Base-by-base conservation (phyloP, 2,888 invertebrate species). In the Mechanitis messenoides region DNA sequence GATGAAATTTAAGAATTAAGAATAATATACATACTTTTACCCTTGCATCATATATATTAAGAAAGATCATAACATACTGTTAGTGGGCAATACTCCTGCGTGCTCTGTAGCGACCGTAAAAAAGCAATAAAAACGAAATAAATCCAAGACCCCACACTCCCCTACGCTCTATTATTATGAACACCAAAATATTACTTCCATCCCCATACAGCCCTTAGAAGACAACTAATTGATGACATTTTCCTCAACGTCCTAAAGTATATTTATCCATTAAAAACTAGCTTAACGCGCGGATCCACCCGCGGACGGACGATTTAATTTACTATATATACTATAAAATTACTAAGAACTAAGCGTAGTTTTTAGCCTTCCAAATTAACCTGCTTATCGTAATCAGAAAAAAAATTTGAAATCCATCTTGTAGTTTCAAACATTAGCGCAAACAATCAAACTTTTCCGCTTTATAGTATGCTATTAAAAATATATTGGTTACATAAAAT, bases 41-140 rank as follows among this genome's bases (percentile, higher is more conserved):
- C 59, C 33, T 59, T 61, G 58, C 58, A 47, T 58, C 66, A 66
- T 64, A 61, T 59, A 31, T 56, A 56, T 56, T 62, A 65, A 56
- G 61, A 66, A 60, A 68, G 67, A 67, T 69, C 65, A 64, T 71
- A 69, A 71, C 65, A 71, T 67, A 67, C 69, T 68, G 70, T 66
- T 69, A 70, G 69, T 69, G 61, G 67, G 61, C 63, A 66, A 65
- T 62, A 74, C 74, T 50, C 28, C 50, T 50, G 50, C 50, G 31
- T 50, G 75, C 75, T 79, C 78, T 73, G 73, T 70, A 77, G 76
- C 76, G 71, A 78, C 80, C 87, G 84, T 87, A 87, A 87, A 89
- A 88, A 87, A 82, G 89, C 87, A 88, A 88, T 89, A 89, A 89
- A 89, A 89, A 79, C 75, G 75, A 76, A 84, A 88, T 88, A 88